A percentile compares a stretch with the other conserved stretches of the same genome.
Conservation (phyloP, 2,113 vertebrate genomes). For the Neolamprologus brichardi region DNA sequence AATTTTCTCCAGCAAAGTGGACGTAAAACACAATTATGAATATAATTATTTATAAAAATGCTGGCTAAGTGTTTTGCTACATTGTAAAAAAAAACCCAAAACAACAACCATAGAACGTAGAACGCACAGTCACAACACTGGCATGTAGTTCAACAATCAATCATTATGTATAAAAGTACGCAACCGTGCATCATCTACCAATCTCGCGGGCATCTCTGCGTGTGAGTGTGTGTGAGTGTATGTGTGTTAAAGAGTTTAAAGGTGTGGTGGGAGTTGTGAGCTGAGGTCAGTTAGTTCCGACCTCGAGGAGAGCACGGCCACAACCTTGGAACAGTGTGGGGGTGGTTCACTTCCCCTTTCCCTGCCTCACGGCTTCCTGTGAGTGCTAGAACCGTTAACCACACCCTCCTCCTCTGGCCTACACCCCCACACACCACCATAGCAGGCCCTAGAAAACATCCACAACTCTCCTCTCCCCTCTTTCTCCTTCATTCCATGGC, state of each 20-base stretch:
- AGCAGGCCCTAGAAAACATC: conserved; percentile 5
- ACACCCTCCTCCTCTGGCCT: conserved; percentile 55
- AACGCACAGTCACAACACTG: background rate
- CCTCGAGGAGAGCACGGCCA: conserved; percentile 16
- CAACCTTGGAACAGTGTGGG: conserved; percentile 59
- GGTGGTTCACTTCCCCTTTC: conserved; percentile 72
- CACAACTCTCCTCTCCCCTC: background rate
- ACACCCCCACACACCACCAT: conserved; percentile 9
- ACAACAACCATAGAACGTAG: background rate
- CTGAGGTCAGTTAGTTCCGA: conserved; percentile 56
- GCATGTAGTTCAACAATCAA: background rate
- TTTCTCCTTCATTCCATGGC: conserved; percentile 8
- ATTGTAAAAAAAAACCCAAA: rapidly evolving
- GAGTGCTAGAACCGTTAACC: conserved; percentile 61
- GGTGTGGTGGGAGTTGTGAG: conserved; percentile 31
- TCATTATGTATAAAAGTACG: background rate
- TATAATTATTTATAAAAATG: background rate
- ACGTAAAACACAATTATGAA: background rate
- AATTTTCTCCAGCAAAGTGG: background rate
- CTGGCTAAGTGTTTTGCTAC: background rate
- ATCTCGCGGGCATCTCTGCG: background rate
- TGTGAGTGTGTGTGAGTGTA: background rate
- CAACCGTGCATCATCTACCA: background rate
- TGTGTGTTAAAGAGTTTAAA: conserved; percentile 3
- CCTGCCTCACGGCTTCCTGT: conserved; percentile 66